Evolutionary conservation across 2,888 invertebrate species (phyloP).

Genomic region (Neria commutata): DNA sequence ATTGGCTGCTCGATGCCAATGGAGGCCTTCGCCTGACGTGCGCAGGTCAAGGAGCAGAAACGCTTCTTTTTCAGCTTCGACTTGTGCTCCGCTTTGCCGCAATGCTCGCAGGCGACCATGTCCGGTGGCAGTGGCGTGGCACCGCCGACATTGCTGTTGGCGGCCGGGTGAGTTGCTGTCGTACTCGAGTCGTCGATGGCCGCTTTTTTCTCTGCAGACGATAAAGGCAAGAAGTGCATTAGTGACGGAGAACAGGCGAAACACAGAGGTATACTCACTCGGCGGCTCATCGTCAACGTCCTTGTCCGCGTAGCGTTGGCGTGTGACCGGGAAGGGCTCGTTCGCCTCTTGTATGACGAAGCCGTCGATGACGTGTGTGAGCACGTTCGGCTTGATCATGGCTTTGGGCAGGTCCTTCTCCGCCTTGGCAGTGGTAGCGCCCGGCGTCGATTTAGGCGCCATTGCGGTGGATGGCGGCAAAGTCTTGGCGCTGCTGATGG

Average conservation of each 20-base stretch:
- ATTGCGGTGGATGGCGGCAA: slow-evolving; percentile 24
- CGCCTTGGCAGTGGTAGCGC: slow-evolving; percentile 45
- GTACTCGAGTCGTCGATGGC: slow-evolving; percentile 51
- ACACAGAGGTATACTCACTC: slow-evolving; percentile 66
- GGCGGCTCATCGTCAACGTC: slow-evolving; percentile 75
- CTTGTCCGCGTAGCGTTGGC: slow-evolving; percentile 67
- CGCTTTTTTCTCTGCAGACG: slow-evolving; percentile 53
- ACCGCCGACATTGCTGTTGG: slow-evolving; percentile 7
- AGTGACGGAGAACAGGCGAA: too few species aligned
- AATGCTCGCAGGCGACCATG: slow-evolving; percentile 70
- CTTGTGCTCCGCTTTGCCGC: slow-evolving; percentile 71
- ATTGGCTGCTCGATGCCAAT: slow-evolving; percentile 30
- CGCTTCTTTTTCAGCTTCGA: slow-evolving; percentile 76
- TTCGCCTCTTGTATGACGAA: slow-evolving; percentile 95
- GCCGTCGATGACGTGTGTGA: slow-evolving; percentile 96
- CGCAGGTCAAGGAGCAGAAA: slow-evolving; percentile 78
- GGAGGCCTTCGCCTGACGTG: slow-evolving; percentile 62
- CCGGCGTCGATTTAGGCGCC: slow-evolving; percentile 49
- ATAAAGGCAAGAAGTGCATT: neutral
- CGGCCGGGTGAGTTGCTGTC: slow-evolving; percentile 30
- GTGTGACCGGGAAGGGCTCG: slow-evolving; percentile 85
- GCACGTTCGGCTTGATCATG: slow-evolving; percentile 92
- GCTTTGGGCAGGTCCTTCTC: slow-evolving; percentile 75
- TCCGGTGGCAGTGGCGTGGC: slow-evolving; percentile 43
- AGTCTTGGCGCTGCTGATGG: slow-evolving; percentile 21